Evolutionary conservation across 2,888 invertebrate genomes (phyloP).

Genomic region (Ichneumon xanthorius): DNA sequence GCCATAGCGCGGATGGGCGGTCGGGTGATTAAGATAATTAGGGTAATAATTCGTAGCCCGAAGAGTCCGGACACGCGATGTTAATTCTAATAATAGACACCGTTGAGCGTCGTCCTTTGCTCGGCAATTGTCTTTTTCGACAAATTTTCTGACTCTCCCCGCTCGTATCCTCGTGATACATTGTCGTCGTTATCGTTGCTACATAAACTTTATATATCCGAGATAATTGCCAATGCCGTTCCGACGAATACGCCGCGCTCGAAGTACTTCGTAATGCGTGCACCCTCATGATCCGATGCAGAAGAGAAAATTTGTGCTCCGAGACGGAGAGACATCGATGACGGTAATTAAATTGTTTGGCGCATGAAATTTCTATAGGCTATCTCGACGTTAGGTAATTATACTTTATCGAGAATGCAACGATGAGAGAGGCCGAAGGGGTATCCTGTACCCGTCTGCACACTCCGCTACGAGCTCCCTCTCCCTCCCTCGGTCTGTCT

Average conservation of each 20-base stretch:
- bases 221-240: neutral
- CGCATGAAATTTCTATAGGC: conserved; percentile 40
- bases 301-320: conserved; percentile 6
- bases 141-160: conserved; percentile 5
- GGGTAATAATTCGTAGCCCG: conserved; percentile 77
- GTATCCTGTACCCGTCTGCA: neutral
- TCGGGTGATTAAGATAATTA: conserved; percentile 79
- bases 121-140: conserved; percentile 52
- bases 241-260: neutral
- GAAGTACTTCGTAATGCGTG: neutral
- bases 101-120: conserved; percentile 44
- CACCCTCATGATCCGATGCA: neutral
- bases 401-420: conserved; percentile 38
- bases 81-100: conserved; percentile 73
- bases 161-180: conserved; percentile 1
- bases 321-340: neutral
- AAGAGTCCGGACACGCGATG: conserved; percentile 77
- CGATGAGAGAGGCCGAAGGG: conserved; percentile 3
- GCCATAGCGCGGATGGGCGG: conserved; percentile 53
- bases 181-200: neutral
- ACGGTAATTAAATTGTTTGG: conserved; percentile 49
- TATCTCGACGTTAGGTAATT: conserved; percentile 29
- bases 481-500: neutral
- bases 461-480: neutral
- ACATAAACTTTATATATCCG: neutral